Evolutionary conservation across 2,888 invertebrate species (phyloP).

Genomic region (Eulithis testata): DNA sequence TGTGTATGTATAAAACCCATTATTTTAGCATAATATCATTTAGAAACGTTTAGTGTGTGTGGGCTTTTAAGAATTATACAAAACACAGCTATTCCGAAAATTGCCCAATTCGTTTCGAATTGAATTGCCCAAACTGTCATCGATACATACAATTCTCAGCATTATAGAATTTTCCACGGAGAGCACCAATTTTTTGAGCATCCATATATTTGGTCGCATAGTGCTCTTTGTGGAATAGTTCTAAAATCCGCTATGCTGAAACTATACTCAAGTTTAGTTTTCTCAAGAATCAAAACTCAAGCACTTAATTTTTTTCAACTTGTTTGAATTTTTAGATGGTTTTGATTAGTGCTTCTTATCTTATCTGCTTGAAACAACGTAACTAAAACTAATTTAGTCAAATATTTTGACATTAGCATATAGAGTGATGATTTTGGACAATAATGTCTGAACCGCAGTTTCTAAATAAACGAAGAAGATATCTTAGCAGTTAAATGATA

Average conservation of each 20-base stretch:
- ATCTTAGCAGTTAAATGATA: conserved; percentile 23
- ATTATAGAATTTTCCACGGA: not conserved
- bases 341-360: conserved; percentile 29
- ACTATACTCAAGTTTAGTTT: no score
- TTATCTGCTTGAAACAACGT: conserved; percentile 25
- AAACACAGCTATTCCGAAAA: conserved; percentile 11
- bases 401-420: conserved; percentile 39
- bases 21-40: no score
- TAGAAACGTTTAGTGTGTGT: conserved; percentile 13
- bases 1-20: no score
- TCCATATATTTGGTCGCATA: no score
- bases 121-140: conserved; percentile 21
- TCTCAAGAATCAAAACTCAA: not conserved
- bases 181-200: no score
- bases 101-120: conserved; percentile 26
- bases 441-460: conserved; percentile 35
- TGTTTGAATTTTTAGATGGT: no score
- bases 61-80: conserved; percentile 8
- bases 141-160: conserved; percentile 25
- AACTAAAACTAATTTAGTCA: conserved; percentile 35
- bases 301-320: no score
- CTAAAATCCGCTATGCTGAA: no score
- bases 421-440: conserved; percentile 36
- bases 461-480: conserved; percentile 35
- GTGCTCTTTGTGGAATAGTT: no score